These are phyloP conservation scores for Gadus macrocephalus DNA, from an alignment of 2,113 vertebrate species.

Conservation along the genomic window DNA sequence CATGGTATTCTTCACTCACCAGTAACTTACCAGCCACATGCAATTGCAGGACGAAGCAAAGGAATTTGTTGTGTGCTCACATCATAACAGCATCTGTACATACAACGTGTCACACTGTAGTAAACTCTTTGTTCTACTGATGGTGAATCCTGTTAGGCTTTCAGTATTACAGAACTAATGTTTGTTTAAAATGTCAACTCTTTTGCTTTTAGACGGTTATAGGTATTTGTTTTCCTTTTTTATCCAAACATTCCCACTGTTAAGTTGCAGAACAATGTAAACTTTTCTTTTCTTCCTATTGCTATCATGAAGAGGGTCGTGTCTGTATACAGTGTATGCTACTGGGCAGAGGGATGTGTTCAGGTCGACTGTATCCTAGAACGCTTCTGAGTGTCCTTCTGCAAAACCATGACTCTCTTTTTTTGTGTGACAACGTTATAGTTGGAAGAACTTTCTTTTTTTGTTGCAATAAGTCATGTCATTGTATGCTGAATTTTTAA, in stretches of 20 bases:
- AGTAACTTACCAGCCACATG: constrained; percentile 32
- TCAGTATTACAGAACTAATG: constrained; percentile 48
- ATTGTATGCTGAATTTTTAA: constrained; percentile 69
- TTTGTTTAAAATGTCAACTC: constrained; percentile 14
- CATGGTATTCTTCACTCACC: constrained; percentile 24
- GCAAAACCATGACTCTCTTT: constrained; percentile 27
- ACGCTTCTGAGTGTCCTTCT: constrained; percentile 38
- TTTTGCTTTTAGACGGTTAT: constrained; percentile 24
- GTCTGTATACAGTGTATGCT: constrained; percentile 51
- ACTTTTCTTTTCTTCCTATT: constrained; percentile 45
- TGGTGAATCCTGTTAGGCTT: constrained; percentile 51
- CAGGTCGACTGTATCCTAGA: constrained; percentile 34
- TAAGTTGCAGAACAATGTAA: constrained; percentile 48
- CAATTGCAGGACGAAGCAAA: constrained; percentile 13
- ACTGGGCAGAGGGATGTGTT: constrained; percentile 47
- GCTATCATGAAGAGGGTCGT: constrained; percentile 25
- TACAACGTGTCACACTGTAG: constrained; percentile 22
- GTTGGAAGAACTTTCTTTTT: constrained; percentile 23
- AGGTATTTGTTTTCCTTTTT: constrained; percentile 38
- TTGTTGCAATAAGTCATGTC: constrained; percentile 51
- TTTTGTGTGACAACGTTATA: constrained; percentile 32
- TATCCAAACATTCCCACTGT: constrained; percentile 63
- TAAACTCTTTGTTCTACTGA: constrained; percentile 33
- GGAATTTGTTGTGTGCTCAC: constrained; percentile 35
- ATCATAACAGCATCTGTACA: constrained; percentile 43